These are phyloP conservation scores for Pyrrhia umbra DNA, from an alignment of 2,888 invertebrate species.

Conservation along the genomic window DNA sequence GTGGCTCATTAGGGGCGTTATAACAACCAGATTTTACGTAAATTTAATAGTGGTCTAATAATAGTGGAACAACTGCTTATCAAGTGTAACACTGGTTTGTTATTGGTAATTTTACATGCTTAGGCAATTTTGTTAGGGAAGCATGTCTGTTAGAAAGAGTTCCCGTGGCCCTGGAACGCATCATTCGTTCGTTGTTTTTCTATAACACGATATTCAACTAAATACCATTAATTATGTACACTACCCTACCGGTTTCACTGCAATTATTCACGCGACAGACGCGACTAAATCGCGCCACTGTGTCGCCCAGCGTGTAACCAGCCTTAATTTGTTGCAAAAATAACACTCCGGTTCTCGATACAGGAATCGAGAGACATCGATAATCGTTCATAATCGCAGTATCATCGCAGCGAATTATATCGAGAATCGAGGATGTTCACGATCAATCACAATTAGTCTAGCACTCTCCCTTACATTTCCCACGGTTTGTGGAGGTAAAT, in stretches of 20 bases:
- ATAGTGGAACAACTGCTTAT: constrained; percentile 19
- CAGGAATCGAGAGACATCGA: constrained; percentile 55
- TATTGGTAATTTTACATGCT: neutral
- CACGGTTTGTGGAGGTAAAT: constrained; percentile 53
- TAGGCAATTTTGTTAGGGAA: neutral
- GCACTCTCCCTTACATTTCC: constrained; percentile 58
- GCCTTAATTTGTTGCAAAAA: constrained; percentile 46
- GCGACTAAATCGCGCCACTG: constrained; percentile 1
- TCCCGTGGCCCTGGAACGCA: too few relatives aligned
- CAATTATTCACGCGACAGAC: constrained; percentile 11
- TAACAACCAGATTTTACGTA: constrained; percentile 39
- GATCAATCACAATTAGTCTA: constrained; percentile 74
- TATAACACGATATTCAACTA: neutral
- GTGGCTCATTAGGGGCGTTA: constrained; percentile 20
- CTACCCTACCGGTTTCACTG: neutral
- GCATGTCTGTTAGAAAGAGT: too few relatives aligned
- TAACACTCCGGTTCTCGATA: constrained; percentile 45
- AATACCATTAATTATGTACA: neutral
- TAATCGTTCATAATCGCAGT: constrained; percentile 53
- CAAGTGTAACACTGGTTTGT: constrained; percentile 11
- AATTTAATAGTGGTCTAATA: constrained; percentile 21
- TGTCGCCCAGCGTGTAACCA: constrained; percentile 17
- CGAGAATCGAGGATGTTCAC: constrained; percentile 72
- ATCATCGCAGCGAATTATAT: constrained; percentile 56
- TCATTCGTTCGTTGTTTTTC: constrained; percentile 1